Evolutionary conservation across 2,888 invertebrate species (phyloP), one percentile per base, ranked within the genome.

Genomic region (Lobophora halterata): DNA sequence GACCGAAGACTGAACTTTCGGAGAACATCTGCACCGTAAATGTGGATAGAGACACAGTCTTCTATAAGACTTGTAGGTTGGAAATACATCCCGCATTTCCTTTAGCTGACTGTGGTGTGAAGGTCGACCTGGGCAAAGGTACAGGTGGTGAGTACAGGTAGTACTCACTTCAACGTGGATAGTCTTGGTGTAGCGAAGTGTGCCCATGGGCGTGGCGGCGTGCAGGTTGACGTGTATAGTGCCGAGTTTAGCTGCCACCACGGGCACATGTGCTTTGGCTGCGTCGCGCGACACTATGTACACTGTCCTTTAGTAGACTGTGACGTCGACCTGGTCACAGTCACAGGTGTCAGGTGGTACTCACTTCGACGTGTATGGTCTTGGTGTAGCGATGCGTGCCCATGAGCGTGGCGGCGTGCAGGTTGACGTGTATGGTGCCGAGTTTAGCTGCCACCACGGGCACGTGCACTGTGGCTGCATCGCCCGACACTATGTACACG

Each of bases 211-310:
- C 0, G 94, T 92, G 1, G 90, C 89, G 6, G 94, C 96, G 69
- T 93, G 92, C 6, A 97, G 46, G 0, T 37, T 44, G 46, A 73
- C 89, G 12, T 90, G 93, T 0, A 97, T 89, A 39, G 88, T 2
- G 0, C 71, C 71, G 3, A 61, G 59, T 12, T 92, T 89, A 5
- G 92, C 91, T 0, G 97, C 93, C 28, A 98, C 96, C 17, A 98
- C 94, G 0, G 98, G 98, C 54, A 98, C 88, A 79, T 97, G 93
- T 18, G 98, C 96, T 19, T 95, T 91, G 18, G 91, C 89, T 0
- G 93, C 93, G 67, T 93, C 94, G 64, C 95, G 95, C 0, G 94
- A 91, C 39, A 85, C 74, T 33, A 97, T 91, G 87, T 93, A 97
- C 58, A 97, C 91, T n/a, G n/a, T 3, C 8, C 4, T 21, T 9